Conservation (phyloP, 1,140 invertebrate genomes). For the Drosophila ambigua region DNA sequence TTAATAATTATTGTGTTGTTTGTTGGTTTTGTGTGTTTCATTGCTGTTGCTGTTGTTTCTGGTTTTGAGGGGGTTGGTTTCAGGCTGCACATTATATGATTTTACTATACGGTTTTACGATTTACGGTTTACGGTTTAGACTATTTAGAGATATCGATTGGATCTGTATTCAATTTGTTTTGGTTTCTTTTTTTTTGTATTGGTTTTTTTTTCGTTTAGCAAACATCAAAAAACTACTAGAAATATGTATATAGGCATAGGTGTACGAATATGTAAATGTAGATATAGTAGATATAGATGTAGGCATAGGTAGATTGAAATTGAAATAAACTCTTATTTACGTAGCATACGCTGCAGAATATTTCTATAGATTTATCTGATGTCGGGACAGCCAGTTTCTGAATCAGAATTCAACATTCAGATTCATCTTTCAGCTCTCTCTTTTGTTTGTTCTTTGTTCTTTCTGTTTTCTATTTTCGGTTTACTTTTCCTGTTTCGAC, state of each 20-base stretch:
- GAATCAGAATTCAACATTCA: too few species aligned
- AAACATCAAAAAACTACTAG: constrained; percentile 73
- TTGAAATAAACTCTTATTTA: constrained; percentile 59
- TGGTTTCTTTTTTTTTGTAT: constrained; percentile 21
- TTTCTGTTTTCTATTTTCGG: constrained; percentile 7
- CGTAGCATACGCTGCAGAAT: constrained; percentile 62
- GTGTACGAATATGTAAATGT: constrained; percentile 28
- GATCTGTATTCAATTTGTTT: constrained; percentile 38
- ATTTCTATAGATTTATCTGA: constrained; percentile 6
- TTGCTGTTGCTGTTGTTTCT: constrained; percentile 29
- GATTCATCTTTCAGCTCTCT: constrained; percentile 13
- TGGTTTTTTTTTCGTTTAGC: constrained; percentile 52
- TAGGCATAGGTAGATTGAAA: constrained; percentile 35
- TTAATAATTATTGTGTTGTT: constrained; percentile 48
- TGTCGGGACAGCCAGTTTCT: too few species aligned
- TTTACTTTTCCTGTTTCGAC: constrained; percentile 30
- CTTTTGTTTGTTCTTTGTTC: constrained; percentile 8
- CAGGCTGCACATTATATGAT: constrained; percentile 51
- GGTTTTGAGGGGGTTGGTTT: constrained; percentile 37
- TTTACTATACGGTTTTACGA: too few species aligned
- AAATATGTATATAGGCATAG: constrained; percentile 49
- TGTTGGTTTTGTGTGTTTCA: constrained; percentile 30
- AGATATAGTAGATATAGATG: constrained; percentile 20
- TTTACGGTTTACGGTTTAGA: constrained; percentile 40
- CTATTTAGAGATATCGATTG: constrained; percentile 42